Evolutionary conservation across 1,140 invertebrate species (phyloP).

Genomic region (Drosophila lini): DNA sequence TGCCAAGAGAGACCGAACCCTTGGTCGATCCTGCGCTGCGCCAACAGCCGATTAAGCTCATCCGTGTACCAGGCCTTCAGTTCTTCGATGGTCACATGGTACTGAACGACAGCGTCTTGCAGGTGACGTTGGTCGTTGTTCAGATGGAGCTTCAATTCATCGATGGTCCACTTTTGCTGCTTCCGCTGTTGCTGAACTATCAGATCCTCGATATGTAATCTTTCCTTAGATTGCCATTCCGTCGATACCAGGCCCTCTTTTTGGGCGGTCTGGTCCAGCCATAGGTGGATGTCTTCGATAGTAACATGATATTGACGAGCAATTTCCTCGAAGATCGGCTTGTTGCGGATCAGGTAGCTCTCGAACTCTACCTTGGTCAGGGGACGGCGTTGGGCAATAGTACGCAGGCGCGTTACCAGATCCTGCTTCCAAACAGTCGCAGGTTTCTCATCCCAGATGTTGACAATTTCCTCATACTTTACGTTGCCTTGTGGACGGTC

Average conservation of each 20-base stretch:
- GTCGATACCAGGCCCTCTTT: conserved; percentile 50
- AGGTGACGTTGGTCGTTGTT: conserved; percentile 64
- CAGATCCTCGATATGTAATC: conserved; percentile 64
- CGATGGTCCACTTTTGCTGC: conserved; percentile 71
- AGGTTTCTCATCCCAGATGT: conserved; percentile 40
- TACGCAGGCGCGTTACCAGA: conserved; percentile 47
- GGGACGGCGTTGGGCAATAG: conserved; percentile 50
- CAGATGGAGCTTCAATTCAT: conserved; percentile 64
- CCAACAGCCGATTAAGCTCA: conserved; percentile 64
- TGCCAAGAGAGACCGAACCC: conserved; percentile 57
- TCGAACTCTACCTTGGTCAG: conserved; percentile 70
- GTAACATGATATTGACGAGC: conserved; percentile 69
- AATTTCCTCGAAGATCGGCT: conserved; percentile 56
- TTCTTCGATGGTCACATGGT: conserved; percentile 70
- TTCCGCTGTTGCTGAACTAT: conserved; percentile 65
- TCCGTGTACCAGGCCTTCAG: conserved; percentile 66
- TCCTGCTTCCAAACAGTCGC: conserved; percentile 58
- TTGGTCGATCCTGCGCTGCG: conserved; percentile 52
- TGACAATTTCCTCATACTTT: conserved; percentile 55
- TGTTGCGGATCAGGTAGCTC: conserved; percentile 59
- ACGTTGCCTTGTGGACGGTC: conserved; percentile 60
- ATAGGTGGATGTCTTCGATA: conserved; percentile 71
- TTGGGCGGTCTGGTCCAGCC: conserved; percentile 57
- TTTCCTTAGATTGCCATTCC: conserved; percentile 67
- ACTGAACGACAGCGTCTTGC: conserved; percentile 56